Percentiles rank a stretch among this genome's conserved stretches.
phyloP scores from a whole-genome alignment of 2,797 vertebrate genomes.

The Anniella stebbinsi region DNA sequence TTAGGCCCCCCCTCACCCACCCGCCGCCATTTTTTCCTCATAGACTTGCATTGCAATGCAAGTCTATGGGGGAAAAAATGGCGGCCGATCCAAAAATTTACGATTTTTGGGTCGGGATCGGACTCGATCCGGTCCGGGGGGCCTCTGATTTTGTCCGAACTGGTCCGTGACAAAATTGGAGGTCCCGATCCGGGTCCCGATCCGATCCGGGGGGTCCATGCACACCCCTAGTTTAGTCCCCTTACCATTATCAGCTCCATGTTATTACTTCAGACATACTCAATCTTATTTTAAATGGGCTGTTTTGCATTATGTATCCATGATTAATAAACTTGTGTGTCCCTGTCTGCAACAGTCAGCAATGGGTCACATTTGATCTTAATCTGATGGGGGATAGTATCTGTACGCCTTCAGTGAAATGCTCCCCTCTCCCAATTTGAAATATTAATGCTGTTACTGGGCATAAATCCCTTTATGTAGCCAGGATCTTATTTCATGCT shows the following conservation, averaged over 20 bases:
- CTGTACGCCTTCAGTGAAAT: no score
- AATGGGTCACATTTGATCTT: not conserved
- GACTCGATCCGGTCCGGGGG: no score
- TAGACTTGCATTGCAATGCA: no score
- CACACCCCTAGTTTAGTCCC: not conserved
- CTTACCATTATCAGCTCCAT: not conserved
- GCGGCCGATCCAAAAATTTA: no score
- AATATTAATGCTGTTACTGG: not conserved
- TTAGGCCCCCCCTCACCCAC: no score
- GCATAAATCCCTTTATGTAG: not conserved
- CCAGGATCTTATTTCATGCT: not conserved
- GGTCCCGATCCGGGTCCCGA: no score
- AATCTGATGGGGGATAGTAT: not conserved
- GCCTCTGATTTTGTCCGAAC: no score
- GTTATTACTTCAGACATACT: not conserved
- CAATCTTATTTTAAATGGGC: not conserved
- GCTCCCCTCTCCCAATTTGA: not conserved
- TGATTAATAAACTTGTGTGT: not conserved
- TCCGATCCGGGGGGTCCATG: no score
- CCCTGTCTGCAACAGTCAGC: not conserved
- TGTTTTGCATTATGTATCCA: not conserved
- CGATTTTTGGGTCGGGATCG: no score
- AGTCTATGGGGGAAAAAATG: no score
- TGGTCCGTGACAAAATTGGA: no score
- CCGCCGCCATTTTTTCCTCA: no score